Base-by-base conservation (phyloP, 2,113 vertebrate species). In the Xiphophorus couchianus region DNA sequence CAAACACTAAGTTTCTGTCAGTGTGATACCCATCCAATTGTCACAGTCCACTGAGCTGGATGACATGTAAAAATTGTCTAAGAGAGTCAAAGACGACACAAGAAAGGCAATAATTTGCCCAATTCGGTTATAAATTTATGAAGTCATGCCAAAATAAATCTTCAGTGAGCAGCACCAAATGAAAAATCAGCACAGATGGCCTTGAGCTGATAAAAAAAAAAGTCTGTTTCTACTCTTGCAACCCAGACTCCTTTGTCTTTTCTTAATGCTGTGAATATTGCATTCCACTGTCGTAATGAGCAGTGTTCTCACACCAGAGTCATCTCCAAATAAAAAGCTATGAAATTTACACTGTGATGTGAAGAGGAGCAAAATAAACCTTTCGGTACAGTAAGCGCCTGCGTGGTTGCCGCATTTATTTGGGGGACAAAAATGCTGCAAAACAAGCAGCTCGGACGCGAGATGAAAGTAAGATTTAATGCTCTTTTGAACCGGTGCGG, bases 381-480 rank as follows among this genome's bases (percentile, higher is more conserved):
- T 35, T 4, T 66, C 15, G 0, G 0, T 44, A 69, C 30, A n/a
- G 51, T 74, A 74, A 58, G 76, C 69, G 11, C 60, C 27, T 54
- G 39, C 25, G 13, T 80, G 71, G 88, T 25, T 77, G 69, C 75
- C 0, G 68, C 76, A 73, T 71, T 69, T 87, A 80, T 80, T 80
- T 30, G 48, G 63, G 67, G 29, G 70, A 60, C 63, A 78, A 66
- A 71, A 71, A 84, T 69, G 77, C 65, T 7, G 58, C 61, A 66
- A 74, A 88, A 81, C 74, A 87, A 91, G 79, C 77, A 84, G 81
- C 70, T 27, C 66, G 22, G 76, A 73, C 48, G 35, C 65, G 13
- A 51, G 66, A 84, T 84, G 71, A 84, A 85, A 88, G 71, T 62
- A 73, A 78, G 83, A 89, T 88, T 86, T 70, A 78, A 87, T 74